Base-by-base conservation (phyloP, 1,140 invertebrate genomes). In the Steinernema khuongi region DNA sequence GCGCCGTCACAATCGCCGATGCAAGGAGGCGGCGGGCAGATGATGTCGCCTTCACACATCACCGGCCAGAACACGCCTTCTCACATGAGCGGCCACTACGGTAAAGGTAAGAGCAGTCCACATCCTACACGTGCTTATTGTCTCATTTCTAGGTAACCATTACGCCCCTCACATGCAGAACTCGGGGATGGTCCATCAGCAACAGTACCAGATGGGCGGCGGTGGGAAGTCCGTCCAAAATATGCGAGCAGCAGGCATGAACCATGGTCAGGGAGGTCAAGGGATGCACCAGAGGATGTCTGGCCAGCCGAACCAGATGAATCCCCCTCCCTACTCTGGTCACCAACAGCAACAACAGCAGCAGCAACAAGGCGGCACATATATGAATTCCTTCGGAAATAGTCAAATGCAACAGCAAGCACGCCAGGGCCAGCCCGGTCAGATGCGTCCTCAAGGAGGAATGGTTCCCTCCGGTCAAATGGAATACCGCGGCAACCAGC, bases 351-450 rank as follows among this genome's bases (percentile, higher is more conserved):
- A 79, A 67, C 60, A 74, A 22, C 76, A 79, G 18, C 76, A 78
- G 36, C 76, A 79, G 18, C 76, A 78, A 30, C 19, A 43, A 28
- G 28, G 19, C 31, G 66, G 43, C 11, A 77, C 28, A 32, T 74
- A 74, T 83, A 94, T 96, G 90, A 93, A 93, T 70, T 26, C 29
- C 28, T 31, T 73, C 86, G 87, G 79, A 75, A 60, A 89, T 89
- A 60, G 88, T 31, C 88, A 85, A 74, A 86, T 83, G 71, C 82
- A 75, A 19, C 32, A 44, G 66, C 71, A 74, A 28, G 26, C 19
- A 17, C 66, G 30, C 18, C 36, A 74, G n/a, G 22, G 14, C 17
- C 36, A 79, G 28, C 67, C 2, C 31, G 67, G 79, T 41, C 76
- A 79, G 67, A 72, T 80, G 69, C 60, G 60, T 28, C 41, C 31